Percentiles rank a stretch among this genome's conserved stretches.
Conservation (phyloP, 2,113 vertebrate species). For the Octodon degus region DNA sequence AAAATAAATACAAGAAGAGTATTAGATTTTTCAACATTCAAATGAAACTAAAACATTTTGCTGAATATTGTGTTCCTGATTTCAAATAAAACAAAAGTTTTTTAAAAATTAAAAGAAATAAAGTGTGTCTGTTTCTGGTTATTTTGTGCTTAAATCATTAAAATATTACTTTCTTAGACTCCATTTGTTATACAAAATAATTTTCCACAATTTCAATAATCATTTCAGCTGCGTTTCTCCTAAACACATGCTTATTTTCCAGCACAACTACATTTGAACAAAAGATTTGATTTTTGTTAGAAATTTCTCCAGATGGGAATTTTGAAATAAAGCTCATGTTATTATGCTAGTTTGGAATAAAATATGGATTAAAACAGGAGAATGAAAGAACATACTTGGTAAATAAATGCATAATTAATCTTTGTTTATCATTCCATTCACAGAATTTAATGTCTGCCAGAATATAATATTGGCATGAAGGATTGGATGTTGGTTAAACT, state of each 20-base stretch:
- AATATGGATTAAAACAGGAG: conserved; percentile 39
- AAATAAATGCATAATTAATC: conserved; percentile 69
- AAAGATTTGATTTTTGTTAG: conserved; percentile 58
- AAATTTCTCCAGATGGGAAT: conserved; percentile 67
- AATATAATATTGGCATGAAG: conserved; percentile 54
- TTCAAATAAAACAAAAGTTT: conserved; percentile 42
- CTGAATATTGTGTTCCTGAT: not conserved
- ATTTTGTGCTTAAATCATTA: conserved; percentile 48
- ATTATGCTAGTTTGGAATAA: conserved; percentile 62
- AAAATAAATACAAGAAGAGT: not conserved
- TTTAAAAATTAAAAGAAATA: conserved; percentile 23
- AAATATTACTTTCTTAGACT: conserved; percentile 7
- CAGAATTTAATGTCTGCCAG: conserved; percentile 58
- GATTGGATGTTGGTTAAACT: conserved; percentile 44
- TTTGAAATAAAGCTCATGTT: conserved; percentile 60
- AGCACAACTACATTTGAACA: conserved; percentile 53
- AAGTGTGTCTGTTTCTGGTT: conserved; percentile 52
- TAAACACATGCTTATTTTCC: conserved; percentile 32
- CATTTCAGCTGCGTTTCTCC: conserved; percentile 3
- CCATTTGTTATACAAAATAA: conserved; percentile 38
- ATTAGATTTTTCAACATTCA: not conserved
- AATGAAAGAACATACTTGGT: conserved; percentile 33
- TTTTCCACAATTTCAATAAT: conserved; percentile 51
- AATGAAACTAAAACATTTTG: conserved; percentile 30
- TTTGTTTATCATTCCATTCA: conserved; percentile 56